Evolutionary conservation across 2,888 invertebrate species (phyloP).

Genomic region (Drosophila kuntzei): DNA sequence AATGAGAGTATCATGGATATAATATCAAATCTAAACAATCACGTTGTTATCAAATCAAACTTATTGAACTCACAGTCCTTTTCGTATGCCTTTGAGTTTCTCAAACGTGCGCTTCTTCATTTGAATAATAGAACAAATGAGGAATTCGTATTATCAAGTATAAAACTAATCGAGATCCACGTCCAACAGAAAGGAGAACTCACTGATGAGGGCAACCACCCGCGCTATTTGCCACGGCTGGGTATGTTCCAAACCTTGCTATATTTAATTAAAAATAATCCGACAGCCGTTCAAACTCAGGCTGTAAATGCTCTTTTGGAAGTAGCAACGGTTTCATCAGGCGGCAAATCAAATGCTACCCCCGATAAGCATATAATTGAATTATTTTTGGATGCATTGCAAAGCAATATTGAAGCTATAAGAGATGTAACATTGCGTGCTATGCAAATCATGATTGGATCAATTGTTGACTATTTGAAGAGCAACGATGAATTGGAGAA

Average conservation of each 20-base stretch:
- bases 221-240: slow-evolving; percentile 91
- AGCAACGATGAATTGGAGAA: slow-evolving; percentile 83
- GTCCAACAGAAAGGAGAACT: slow-evolving; percentile 87
- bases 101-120: slow-evolving; percentile 88
- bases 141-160: slow-evolving; percentile 87
- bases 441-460: slow-evolving; percentile 88
- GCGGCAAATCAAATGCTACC: slow-evolving; percentile 88
- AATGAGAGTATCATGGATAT: slow-evolving; percentile 88
- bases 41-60: slow-evolving; percentile 82
- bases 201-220: slow-evolving; percentile 87
- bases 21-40: slow-evolving; percentile 86
- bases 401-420: slow-evolving; percentile 89
- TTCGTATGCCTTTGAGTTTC: slow-evolving; percentile 92
- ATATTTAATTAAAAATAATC: slow-evolving; percentile 90
- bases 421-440: slow-evolving; percentile 93
- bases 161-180: slow-evolving; percentile 90
- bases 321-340: slow-evolving; percentile 91
- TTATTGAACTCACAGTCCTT: slow-evolving; percentile 89
- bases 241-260: slow-evolving; percentile 93
- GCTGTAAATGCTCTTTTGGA: slow-evolving; percentile 93
- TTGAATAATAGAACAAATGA: slow-evolving; percentile 86
- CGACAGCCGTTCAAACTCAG: slow-evolving; percentile 92
- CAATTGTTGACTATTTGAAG: slow-evolving; percentile 86
- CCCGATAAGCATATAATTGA: slow-evolving; percentile 90
- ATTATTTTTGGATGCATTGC: slow-evolving; percentile 91